Base-by-base conservation (phyloP, 2,888 invertebrate species). In the Hofmannophila pseudospretella region DNA sequence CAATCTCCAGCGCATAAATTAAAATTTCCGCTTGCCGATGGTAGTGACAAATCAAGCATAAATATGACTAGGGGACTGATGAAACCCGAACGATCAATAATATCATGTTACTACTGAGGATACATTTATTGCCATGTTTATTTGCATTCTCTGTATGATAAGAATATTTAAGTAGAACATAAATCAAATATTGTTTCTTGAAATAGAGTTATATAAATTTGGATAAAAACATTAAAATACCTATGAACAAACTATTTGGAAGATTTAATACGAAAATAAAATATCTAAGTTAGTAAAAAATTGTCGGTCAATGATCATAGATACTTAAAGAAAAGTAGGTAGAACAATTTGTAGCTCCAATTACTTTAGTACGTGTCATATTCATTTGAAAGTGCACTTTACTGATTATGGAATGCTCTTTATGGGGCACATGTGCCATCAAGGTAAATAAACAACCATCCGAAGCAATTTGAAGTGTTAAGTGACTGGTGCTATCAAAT, bases 401-500 rank as follows among this genome's bases (percentile, higher is more conserved):
- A 60, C 67, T 74, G 77, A 85, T 86, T 84, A 82, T 74, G 76
- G 80, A 81, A 79, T 80, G 80, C 75, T 78, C 74, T 82, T 77
- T 81, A 78, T 65, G 5, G 63, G 54, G 54, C 53, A 62, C 51
- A 65, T 65, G 63, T 63, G 61, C 79, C 78, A 81, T 82, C 79
- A 80, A 78, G 80, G 80, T 81, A 81, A 85, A 84, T 80, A 82
- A 78, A 75, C 66, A 60, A 62, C 72, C 69, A 75, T 79, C 69
- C 50, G 58, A 72, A 81, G 78, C 82, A 73, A 80, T 82, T 77
- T 73, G 67, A 74, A 78, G 84, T 82, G 85, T 82, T 82, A 86
- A 86, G 85, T 86, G 81, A 75, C 76, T 75, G 58, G 71, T 70
- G 66, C 72, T 84, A 86, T 86, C 86, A 85, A 82, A 85, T 85